Base-by-base conservation (phyloP, 2,797 vertebrate genomes). In the Ptychadena robeensis region DNA sequence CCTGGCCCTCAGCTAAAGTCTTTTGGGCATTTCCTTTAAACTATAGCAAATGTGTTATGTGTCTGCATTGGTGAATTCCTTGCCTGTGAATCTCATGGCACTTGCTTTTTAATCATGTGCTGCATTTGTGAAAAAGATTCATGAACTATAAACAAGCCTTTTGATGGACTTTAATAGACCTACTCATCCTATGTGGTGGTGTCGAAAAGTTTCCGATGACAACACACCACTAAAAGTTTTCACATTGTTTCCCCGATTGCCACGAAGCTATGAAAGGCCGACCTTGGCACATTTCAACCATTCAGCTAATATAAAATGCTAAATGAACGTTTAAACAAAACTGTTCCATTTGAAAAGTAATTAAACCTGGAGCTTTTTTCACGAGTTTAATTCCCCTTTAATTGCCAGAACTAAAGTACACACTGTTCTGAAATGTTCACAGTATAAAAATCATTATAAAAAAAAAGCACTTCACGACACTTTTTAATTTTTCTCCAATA, bases 321-420 rank as follows among this genome's bases (percentile, higher is more conserved):
- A 61, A 61, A 27, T 61, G 9, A 61, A 61, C 59, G 11, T 61
- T 28, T 25, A 61, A 61, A 25, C 27, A 28, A 61, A 61, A 61
- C 59, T 61, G 59, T 61, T 61, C 59, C 25, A 61, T 61, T 61
- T 61, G 4, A 61, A 61, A 61, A 28, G 59, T 61, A 61, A 61
- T 61, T 61, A 28, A 61, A 28, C 59, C 59, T 12, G 25, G n/a
- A 25, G 59, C 27, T 10, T 61, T n/a, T 11, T 53, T 37, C 34
- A 27, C 57, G 14, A 22, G 53, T 63, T 63, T 18, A 65, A 65
- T 44, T 22, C 25, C 9, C 37, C 35, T 15, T 32, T 63, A 44
- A 76, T 44, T 44, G 38, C 59, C 35, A 66, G 40, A 48, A 44
- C 31, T 66, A 28, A 77, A n/a, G 25, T 37, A 44, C 27, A 32